phyloP scores from a whole-genome alignment of 2,888 invertebrate genomes.

The Stenoptilia bipunctidactyla region DNA sequence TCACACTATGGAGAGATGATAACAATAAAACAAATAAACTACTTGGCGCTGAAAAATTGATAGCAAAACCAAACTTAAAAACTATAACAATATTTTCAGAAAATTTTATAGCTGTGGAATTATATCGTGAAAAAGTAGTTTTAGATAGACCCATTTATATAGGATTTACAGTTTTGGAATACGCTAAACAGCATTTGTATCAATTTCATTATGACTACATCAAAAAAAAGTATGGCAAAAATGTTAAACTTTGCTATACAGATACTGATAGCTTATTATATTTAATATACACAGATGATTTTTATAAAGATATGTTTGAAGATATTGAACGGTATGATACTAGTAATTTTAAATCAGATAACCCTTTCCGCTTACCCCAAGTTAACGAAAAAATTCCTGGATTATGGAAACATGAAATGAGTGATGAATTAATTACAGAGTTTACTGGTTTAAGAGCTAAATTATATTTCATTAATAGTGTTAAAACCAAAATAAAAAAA shows the following conservation, averaged over 20 bases:
- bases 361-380: constrained; percentile 6
- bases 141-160: constrained; percentile 10
- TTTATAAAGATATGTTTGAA: constrained; percentile 8
- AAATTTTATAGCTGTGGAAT: constrained; percentile 8
- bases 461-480: constrained; percentile 8
- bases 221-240: neutral
- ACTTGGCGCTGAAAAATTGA: neutral
- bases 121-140: constrained; percentile 5
- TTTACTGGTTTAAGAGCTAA: constrained; percentile 13
- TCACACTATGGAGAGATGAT: constrained; percentile 1
- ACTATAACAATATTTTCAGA: constrained; percentile 6
- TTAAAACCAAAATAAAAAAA: constrained; percentile 1
- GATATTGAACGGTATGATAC: constrained; percentile 12
- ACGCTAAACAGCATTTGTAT: constrained; percentile 8
- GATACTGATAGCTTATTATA: constrained; percentile 11
- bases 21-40: constrained; percentile 8
- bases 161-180: constrained; percentile 6
- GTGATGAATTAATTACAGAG: constrained; percentile 10
- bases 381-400: constrained; percentile 11
- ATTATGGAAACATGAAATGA: constrained; percentile 12
- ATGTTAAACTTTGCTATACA: constrained; percentile 7
- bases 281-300: constrained; percentile 5
- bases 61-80: constrained; percentile 7
- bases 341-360: constrained; percentile 9
- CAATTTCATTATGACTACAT: constrained; percentile 12